Conservation (phyloP, 2,888 invertebrate genomes). For the Platycheirus rosarum region DNA sequence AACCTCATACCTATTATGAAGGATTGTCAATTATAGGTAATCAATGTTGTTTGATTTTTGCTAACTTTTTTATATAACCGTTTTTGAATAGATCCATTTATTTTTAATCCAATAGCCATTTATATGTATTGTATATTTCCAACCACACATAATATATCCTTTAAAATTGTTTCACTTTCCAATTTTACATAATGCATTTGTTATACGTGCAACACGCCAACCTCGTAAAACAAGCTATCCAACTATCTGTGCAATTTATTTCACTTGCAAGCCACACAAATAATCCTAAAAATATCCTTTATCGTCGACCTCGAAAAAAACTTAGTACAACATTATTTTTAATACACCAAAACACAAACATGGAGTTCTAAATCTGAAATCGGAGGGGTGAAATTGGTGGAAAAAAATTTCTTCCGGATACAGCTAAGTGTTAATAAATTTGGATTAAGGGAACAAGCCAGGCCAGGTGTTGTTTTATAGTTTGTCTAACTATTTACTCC, state of each 20-base stretch:
- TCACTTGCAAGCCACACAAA: slow-evolving; percentile 38
- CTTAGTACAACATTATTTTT: slow-evolving; percentile 15
- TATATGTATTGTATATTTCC: too few species aligned
- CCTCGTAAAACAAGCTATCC: slow-evolving; percentile 37
- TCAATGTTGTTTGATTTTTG: too few species aligned
- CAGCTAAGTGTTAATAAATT: slow-evolving; percentile 72
- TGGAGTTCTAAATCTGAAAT: slow-evolving; percentile 14
- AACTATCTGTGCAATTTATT: slow-evolving; percentile 59
- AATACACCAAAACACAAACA: slow-evolving; percentile 1
- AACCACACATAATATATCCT: too few species aligned
- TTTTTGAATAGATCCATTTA: too few species aligned
- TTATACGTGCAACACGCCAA: slow-evolving; percentile 53
- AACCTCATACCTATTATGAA: too few species aligned
- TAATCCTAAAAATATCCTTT: slow-evolving; percentile 1
- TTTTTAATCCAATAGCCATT: too few species aligned
- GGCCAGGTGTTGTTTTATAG: too few species aligned
- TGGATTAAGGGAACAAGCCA: slow-evolving; percentile 55
- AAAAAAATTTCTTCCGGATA: slow-evolving; percentile 56
- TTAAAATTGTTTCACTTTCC: too few species aligned
- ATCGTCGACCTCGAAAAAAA: slow-evolving; percentile 1
- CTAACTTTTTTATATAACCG: too few species aligned
- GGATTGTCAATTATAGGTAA: too few species aligned
- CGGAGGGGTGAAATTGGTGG: slow-evolving; percentile 13
- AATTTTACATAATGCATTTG: slow-evolving; percentile 32
- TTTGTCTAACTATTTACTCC: too few species aligned